Evolutionary conservation across 2,113 vertebrate genomes (phyloP).

Genomic region (Bos taurus): DNA sequence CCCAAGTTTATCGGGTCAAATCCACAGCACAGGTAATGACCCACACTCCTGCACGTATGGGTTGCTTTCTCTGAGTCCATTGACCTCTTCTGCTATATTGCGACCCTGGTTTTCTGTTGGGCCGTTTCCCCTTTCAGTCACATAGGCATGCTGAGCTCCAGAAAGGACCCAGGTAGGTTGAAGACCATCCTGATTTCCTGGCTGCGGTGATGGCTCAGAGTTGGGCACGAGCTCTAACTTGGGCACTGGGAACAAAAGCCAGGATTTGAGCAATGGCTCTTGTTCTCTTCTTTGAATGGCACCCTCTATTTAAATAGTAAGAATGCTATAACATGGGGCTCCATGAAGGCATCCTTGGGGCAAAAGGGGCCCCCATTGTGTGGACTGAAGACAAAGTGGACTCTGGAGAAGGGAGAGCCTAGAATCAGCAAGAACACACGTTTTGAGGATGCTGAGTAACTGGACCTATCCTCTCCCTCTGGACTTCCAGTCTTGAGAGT

Average conservation of each 20-base stretch:
- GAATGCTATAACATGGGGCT: neutral
- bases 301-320: neutral
- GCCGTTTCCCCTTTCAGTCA: neutral
- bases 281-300: neutral
- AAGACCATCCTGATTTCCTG: neutral
- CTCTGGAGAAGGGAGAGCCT: neutral
- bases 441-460: neutral
- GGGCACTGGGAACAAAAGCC: neutral
- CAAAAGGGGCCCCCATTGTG: neutral
- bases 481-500: neutral
- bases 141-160: neutral
- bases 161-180: neutral
- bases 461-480: neutral
- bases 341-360: neutral
- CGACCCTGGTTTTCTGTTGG: neutral
- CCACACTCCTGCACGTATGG: rapidly evolving
- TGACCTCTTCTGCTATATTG: neutral
- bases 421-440: neutral
- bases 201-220: neutral
- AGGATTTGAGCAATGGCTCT: neutral
- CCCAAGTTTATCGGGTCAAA: neutral
- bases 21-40: neutral
- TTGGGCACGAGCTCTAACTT: neutral
- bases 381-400: neutral
- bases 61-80: neutral